phyloP scores from a whole-genome alignment of 2,797 vertebrate genomes.

The Chiroxiphia lanceolata region DNA sequence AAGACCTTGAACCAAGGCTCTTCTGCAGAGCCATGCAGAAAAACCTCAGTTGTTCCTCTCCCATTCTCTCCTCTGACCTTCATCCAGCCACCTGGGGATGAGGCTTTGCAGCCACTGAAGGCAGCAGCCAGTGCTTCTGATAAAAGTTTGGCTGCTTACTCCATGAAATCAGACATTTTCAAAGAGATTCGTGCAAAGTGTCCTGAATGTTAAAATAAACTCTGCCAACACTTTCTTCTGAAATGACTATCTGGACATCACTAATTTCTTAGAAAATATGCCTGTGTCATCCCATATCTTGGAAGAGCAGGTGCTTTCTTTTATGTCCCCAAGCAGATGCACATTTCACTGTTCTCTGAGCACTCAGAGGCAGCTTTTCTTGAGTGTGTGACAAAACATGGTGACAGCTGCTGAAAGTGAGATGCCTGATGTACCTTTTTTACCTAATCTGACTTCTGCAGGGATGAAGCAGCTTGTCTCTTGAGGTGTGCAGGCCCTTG shows the following conservation, averaged over 20 bases:
- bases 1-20: background rate
- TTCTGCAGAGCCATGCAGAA: background rate
- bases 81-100: background rate
- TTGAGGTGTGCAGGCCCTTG: background rate
- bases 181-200: background rate
- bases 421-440: background rate
- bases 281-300: background rate
- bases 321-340: conserved; percentile 36
- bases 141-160: background rate
- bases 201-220: background rate
- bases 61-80: background rate
- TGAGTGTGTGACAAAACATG: background rate
- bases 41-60: background rate
- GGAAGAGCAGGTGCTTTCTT: conserved; percentile 25
- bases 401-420: background rate
- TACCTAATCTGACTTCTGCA: background rate
- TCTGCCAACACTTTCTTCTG: background rate
- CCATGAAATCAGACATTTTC: conserved; percentile 3
- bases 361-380: background rate
- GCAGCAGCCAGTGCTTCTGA: background rate
- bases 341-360: conserved; percentile 9
- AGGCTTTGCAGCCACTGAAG: background rate
- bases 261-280: conserved; percentile 14
- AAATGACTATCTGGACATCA: conserved; percentile 15
- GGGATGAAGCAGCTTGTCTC: background rate